phyloP scores from a whole-genome alignment of 1,140 invertebrate species.

The Drepana arcuata region DNA sequence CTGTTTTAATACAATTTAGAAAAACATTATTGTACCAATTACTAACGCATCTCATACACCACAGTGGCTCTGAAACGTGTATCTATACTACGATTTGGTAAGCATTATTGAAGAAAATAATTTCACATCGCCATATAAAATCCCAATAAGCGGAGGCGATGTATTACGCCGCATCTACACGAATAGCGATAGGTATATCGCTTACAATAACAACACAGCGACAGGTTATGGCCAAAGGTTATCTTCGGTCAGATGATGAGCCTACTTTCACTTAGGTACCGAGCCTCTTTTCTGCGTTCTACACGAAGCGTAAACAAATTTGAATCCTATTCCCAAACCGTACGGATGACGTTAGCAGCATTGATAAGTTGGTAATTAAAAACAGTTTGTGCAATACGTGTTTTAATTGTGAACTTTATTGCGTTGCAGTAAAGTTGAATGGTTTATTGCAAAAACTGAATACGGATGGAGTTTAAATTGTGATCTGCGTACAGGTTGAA shows the following conservation, averaged over 20 bases:
- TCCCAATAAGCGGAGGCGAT: too few relatives aligned
- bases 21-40: too few relatives aligned
- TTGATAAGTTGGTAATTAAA: conserved; percentile 10
- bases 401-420: conserved; percentile 11
- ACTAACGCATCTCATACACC: too few relatives aligned
- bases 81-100: too few relatives aligned
- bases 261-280: conserved; percentile 33
- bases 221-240: conserved; percentile 34
- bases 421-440: conserved; percentile 5
- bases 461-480: conserved; percentile 5
- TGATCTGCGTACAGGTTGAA: background rate
- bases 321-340: conserved; percentile 1
- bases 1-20: too few relatives aligned
- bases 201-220: conserved; percentile 28
- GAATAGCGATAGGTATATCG: conserved; percentile 24
- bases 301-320: background rate
- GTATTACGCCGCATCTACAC: too few relatives aligned
- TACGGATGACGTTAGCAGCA: background rate
- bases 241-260: conserved; percentile 27
- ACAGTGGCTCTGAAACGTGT: too few relatives aligned
- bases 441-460: conserved; percentile 9
- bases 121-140: too few relatives aligned
- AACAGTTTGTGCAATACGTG: conserved; percentile 18
- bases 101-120: too few relatives aligned
- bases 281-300: conserved; percentile 14